Conservation (phyloP, 2,113 vertebrate genomes). For the Steatornis caripensis region DNA sequence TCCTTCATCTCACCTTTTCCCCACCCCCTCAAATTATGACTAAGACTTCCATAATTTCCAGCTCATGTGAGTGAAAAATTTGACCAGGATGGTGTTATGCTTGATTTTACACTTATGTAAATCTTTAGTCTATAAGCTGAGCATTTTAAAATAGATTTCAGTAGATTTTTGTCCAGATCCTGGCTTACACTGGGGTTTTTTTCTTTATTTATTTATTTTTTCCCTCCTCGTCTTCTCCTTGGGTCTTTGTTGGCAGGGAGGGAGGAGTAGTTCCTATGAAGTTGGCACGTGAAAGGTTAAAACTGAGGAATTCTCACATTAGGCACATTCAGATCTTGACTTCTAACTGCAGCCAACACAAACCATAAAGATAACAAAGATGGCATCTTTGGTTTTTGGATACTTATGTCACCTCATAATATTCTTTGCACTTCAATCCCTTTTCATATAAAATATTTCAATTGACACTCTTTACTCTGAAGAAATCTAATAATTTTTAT, state of each 20-base stretch:
- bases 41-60: not conserved
- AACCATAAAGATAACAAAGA: not conserved
- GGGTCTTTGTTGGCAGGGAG: not conserved
- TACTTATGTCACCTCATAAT: not conserved
- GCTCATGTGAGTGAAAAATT: not conserved
- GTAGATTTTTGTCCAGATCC: not conserved
- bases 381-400: not conserved
- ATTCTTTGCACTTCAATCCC: not conserved
- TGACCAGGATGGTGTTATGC: not conserved
- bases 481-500: not conserved
- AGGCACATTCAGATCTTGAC: not conserved
- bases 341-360: not conserved
- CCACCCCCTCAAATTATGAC: not conserved
- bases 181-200: not conserved
- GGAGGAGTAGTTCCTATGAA: not conserved
- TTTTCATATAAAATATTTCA: not conserved
- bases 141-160: not conserved
- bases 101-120: not conserved
- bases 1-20: not conserved
- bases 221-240: not conserved
- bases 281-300: not conserved
- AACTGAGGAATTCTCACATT: not conserved
- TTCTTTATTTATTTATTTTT: not conserved
- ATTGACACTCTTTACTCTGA: not conserved
- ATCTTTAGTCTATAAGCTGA: not conserved